Base-by-base conservation (phyloP, 2,888 invertebrate genomes). In the Thyatira batis region DNA sequence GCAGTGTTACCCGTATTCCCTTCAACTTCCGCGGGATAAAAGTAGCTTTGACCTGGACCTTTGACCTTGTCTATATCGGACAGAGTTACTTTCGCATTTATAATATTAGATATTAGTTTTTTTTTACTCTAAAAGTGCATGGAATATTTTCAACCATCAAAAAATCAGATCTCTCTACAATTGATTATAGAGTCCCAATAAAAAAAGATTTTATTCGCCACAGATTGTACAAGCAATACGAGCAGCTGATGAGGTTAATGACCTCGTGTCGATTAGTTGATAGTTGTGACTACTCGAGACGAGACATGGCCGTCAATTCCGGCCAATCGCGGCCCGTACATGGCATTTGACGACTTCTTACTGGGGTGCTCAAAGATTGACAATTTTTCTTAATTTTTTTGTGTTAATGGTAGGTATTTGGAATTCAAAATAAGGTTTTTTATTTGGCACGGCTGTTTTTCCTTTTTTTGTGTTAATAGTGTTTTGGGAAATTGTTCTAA, bases 261-360 rank as follows among this genome's bases (percentile, higher is more conserved):
- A 30, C 21, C 28, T 21, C 3, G 1, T 20, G 20, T 21, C 21
- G 30, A 39, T 39, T 33, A 30, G 49, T 6, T 45, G 20, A 44
- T 17, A 10, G 25, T 39, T 50, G 53, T 44, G 51, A 33, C 23
- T 30, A 52, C 49, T 44, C 28, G 55, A 51, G 62, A 61, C 66
- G 60, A 60, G 60, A 45, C 54, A 66, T 57, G 68, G 69, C 64
- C 71, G 75, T 74, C 84, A 80, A 83, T 82, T 82, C 69, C 70
- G 64, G 68, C 80, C 85, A 85, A 86, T 85, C 84, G 82, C 73
- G 65, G 59, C 63, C 63, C 70, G 68, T 66, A 67, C 68, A 68
- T 65, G 74, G 64, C 71, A 69, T 71, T 76, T 72, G 62, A 58
- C 51, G 62, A 58, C 46, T 46, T 21, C 5, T 1, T 10, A 2